phyloP scores from a whole-genome alignment of 2,888 invertebrate genomes.

The Tyria jacobaeae region DNA sequence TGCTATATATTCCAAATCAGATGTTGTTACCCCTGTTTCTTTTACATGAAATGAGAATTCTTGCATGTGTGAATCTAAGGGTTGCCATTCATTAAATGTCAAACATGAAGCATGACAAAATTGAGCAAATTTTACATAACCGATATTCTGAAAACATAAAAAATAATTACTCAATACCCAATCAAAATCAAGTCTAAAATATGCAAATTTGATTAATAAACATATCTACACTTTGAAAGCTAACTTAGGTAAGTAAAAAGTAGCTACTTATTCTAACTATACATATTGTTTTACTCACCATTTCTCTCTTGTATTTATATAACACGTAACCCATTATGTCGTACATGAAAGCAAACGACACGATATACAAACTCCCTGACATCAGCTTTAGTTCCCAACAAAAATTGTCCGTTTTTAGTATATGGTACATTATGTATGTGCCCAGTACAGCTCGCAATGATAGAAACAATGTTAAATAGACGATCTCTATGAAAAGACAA shows the following conservation, averaged over 20 bases:
- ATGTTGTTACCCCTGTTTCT: neutral
- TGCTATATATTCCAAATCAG: neutral
- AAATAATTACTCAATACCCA: neutral
- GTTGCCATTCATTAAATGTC: constrained; percentile 19
- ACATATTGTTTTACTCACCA: constrained; percentile 62
- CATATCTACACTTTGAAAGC: too few relatives aligned
- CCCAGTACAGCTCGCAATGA: constrained; percentile 83
- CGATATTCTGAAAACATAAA: constrained; percentile 18
- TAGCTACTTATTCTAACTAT: too few relatives aligned
- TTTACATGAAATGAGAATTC: constrained; percentile 7
- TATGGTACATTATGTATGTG: constrained; percentile 75
- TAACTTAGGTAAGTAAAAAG: neutral
- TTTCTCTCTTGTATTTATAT: constrained; percentile 70
- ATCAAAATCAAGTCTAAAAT: too few relatives aligned
- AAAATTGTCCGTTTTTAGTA: constrained; percentile 73
- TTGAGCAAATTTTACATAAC: constrained; percentile 10
- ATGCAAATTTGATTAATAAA: neutral
- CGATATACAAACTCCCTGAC: constrained; percentile 70
- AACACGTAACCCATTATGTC: constrained; percentile 76
- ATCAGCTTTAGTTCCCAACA: constrained; percentile 74
- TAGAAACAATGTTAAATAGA: constrained; percentile 82
- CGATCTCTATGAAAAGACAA: constrained; percentile 78
- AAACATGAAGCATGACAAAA: constrained; percentile 6
- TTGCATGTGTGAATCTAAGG: neutral
- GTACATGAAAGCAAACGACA: constrained; percentile 78